These are phyloP conservation scores for Ochlodes sylvanus DNA, from an alignment of 2,888 invertebrate species.

Conservation along the genomic window DNA sequence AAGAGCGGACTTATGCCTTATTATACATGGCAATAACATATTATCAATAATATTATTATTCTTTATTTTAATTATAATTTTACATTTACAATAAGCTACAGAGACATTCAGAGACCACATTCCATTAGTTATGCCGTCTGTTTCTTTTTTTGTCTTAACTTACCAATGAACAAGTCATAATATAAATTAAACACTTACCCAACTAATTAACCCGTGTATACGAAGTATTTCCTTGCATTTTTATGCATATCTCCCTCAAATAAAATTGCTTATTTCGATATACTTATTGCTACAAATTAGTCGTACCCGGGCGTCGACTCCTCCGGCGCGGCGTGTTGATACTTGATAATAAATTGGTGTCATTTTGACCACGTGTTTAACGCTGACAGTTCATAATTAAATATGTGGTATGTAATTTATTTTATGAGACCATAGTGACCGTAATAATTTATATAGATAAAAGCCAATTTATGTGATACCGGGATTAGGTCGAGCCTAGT, in stretches of 20 bases:
- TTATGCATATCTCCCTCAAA: neutral
- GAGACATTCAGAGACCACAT: too few relatives aligned
- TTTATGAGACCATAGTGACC: conserved; percentile 43
- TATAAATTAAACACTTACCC: neutral
- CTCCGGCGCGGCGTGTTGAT: neutral
- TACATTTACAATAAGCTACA: too few relatives aligned
- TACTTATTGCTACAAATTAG: neutral
- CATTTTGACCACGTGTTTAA: conserved; percentile 2
- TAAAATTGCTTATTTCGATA: neutral
- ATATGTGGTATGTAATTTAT: conserved; percentile 6
- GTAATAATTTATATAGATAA: conserved; percentile 57
- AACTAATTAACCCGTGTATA: neutral
- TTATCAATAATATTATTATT: too few relatives aligned
- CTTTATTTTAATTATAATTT: too few relatives aligned
- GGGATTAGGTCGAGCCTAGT: too few relatives aligned
- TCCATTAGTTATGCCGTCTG: too few relatives aligned
- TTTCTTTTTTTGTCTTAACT: too few relatives aligned
- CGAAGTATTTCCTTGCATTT: neutral
- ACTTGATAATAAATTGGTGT: neutral
- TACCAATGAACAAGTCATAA: too few relatives aligned
- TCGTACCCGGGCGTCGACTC: neutral
- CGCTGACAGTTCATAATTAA: conserved; percentile 4
- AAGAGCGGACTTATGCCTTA: too few relatives aligned
- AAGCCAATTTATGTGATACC: conserved; percentile 50
- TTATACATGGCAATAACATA: too few relatives aligned